These are phyloP conservation scores for Cricetomys ansorgei DNA, from an alignment of 2,113 vertebrate genomes.

Conservation along the genomic window DNA sequence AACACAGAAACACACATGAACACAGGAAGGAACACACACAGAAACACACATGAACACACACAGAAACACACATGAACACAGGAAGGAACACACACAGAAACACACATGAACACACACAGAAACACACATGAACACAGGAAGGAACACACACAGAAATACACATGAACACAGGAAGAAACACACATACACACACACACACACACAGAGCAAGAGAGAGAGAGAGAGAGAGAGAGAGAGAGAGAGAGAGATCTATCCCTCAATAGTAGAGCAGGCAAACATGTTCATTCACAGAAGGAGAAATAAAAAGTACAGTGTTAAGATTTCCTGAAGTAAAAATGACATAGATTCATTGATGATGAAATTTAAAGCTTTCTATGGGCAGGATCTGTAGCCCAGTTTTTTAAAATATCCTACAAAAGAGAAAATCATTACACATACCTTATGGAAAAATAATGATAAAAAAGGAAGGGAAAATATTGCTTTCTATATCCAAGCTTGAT, in stretches of 20 bases:
- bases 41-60: neutral
- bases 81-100: no score
- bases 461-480: neutral
- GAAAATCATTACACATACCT: neutral
- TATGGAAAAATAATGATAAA: neutral
- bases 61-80: neutral
- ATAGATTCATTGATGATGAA: neutral
- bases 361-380: neutral
- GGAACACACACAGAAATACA: no score
- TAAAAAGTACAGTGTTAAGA: neutral
- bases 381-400: neutral
- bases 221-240: neutral
- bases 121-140: no score
- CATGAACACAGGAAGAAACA: neutral
- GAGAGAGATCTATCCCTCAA: neutral
- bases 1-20: neutral
- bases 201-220: neutral
- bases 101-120: neutral
- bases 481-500: no score
- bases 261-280: neutral
- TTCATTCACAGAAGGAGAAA: neutral
- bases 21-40: no score
- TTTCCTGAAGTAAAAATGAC: neutral
- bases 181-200: neutral
- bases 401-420: neutral